phyloP scores from a whole-genome alignment of 2,888 invertebrate species.

The Tenthredo notha region DNA sequence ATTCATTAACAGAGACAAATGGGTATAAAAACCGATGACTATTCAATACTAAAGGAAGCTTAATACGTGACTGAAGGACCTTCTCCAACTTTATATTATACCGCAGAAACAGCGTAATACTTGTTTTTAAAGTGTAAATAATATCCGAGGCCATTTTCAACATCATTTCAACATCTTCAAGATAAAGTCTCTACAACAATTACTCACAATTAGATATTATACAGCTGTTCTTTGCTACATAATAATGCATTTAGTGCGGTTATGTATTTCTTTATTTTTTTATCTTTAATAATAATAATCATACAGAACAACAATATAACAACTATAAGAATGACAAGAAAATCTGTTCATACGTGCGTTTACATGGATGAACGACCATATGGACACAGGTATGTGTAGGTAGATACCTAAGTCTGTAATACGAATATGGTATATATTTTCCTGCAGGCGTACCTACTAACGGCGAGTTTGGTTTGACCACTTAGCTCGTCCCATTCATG shows the following conservation, averaged over 20 bases:
- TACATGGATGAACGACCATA: conserved; percentile 14
- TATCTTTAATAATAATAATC: not conserved
- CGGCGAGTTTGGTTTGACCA: conserved; percentile 22
- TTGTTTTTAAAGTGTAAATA: conserved; percentile 15
- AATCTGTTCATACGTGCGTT: not conserved
- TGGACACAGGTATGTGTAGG: not conserved
- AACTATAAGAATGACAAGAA: not conserved
- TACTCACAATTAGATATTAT: conserved; percentile 1
- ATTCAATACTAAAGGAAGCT: not conserved
- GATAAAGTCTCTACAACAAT: not conserved
- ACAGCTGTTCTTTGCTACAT: not conserved
- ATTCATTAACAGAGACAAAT: not conserved
- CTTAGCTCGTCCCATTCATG: conserved; percentile 49
- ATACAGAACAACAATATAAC: not conserved
- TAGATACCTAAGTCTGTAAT: not conserved
- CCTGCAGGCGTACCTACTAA: not conserved
- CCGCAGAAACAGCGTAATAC: not conserved
- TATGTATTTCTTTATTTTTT: not conserved
- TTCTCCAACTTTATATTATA: not conserved
- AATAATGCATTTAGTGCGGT: not conserved
- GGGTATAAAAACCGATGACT: not conserved
- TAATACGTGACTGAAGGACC: not conserved
- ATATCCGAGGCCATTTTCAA: not conserved
- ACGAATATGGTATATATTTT: conserved; percentile 21
- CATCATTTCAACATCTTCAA: not conserved